These are phyloP conservation scores for Pollicipes pollicipes DNA, from an alignment of 1,140 invertebrate species.

Conservation along the genomic window DNA sequence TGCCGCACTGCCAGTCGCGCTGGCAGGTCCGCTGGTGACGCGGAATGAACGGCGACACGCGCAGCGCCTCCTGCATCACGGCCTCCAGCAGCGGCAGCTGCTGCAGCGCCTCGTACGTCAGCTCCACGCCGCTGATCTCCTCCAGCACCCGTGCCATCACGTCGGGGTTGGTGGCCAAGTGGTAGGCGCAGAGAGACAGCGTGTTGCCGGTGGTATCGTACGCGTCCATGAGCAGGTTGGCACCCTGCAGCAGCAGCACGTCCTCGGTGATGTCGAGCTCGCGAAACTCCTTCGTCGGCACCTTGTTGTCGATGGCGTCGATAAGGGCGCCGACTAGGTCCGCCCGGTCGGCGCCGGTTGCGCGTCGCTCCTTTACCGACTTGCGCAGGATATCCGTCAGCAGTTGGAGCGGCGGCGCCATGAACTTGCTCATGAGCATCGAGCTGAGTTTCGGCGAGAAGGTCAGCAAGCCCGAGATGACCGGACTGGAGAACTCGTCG, in stretches of 20 bases:
- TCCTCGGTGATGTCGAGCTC: not conserved
- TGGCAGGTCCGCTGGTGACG: not conserved
- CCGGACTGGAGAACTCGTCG: not conserved
- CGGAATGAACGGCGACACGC: not conserved
- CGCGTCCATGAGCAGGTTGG: not conserved
- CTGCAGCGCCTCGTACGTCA: not conserved
- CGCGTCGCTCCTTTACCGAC: not conserved
- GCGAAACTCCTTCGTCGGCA: not conserved
- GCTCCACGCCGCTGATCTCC: not conserved
- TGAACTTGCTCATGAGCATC: not conserved
- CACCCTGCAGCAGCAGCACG: not conserved
- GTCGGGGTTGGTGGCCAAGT: not conserved
- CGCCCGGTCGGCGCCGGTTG: not conserved
- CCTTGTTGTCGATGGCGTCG: not conserved
- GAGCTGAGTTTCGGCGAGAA: not conserved
- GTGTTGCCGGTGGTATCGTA: not conserved
- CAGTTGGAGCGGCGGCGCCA: not conserved
- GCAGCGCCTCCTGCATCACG: not conserved
- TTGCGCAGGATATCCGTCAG: not conserved
- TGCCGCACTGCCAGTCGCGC: not conserved
- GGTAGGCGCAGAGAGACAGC: not conserved
- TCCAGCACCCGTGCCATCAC: not conserved
- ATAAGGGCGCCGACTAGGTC: not conserved
- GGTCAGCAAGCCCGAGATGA: not conserved
- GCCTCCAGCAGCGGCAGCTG: not conserved